Evolutionary conservation across 1,140 invertebrate genomes (phyloP).

Genomic region (Gonatopus flavifemur): DNA sequence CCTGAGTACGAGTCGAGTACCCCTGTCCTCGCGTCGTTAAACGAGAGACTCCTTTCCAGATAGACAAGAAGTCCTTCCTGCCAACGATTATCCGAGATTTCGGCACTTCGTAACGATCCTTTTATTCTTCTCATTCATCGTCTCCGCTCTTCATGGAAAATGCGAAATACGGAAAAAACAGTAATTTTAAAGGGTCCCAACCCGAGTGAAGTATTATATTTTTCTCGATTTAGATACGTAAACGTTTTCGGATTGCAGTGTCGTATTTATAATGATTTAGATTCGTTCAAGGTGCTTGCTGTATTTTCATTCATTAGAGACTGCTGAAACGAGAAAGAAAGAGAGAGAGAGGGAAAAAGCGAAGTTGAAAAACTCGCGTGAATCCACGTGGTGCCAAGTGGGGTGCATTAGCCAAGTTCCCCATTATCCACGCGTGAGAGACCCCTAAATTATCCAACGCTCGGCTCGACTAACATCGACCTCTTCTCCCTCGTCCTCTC

Average conservation of each 20-base stretch:
- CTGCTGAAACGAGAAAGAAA: no score
- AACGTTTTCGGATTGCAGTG: no score
- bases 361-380: slow-evolving; percentile 32
- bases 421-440: slow-evolving; percentile 56
- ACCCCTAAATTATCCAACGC: slow-evolving; percentile 54
- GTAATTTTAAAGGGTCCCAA: no score
- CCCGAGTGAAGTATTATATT: no score
- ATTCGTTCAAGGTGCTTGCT: no score
- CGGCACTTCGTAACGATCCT: not conserved
- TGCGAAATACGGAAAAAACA: no score
- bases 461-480: slow-evolving; percentile 39
- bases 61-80: not conserved
- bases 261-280: no score
- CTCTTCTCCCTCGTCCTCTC: slow-evolving; percentile 38
- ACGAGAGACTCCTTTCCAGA: slow-evolving; percentile 9
- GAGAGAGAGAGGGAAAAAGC: slow-evolving; percentile 15
- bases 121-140: no score
- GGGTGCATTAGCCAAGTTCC: slow-evolving; percentile 54
- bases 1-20: no score
- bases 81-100: not conserved
- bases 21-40: slow-evolving; percentile 12
- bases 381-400: slow-evolving; percentile 49
- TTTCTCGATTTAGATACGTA: no score
- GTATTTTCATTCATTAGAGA: no score
- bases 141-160: no score